Conservation (phyloP, 2,888 invertebrate genomes). For the Philhelius pedissequus region DNA sequence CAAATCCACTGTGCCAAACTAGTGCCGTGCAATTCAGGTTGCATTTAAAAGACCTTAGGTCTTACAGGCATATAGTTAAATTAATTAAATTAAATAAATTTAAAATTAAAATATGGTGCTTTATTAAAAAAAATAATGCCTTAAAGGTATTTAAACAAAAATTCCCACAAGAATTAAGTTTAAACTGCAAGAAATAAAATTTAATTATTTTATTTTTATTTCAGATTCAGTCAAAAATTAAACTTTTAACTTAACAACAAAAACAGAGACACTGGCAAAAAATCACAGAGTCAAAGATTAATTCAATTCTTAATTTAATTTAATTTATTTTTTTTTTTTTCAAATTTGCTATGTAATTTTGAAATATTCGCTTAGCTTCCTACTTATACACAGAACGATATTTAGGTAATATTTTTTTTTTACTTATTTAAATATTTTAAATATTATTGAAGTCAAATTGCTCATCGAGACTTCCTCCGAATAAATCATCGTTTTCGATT, state of each 20-base stretch:
- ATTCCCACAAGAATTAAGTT: neutral
- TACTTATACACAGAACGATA: neutral
- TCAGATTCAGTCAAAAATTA: constrained; percentile 59
- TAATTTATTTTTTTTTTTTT: neutral
- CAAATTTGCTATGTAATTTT: neutral
- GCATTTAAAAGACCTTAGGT: too few relatives aligned
- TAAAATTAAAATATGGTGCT: neutral
- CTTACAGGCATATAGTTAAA: too few relatives aligned
- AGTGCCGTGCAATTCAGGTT: too few relatives aligned
- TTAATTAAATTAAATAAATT: too few relatives aligned
- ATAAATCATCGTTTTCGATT: constrained; percentile 20
- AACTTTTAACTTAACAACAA: constrained; percentile 26
- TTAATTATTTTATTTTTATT: constrained; percentile 1
- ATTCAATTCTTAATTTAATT: neutral
- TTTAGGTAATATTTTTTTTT: neutral
- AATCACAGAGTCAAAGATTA: neutral
- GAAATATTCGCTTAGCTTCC: neutral
- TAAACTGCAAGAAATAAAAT: neutral
- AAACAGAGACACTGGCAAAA: neutral
- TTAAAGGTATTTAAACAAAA: neutral
- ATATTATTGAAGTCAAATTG: constrained; percentile 50
- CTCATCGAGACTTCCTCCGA: constrained; percentile 32
- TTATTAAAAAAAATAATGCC: neutral
- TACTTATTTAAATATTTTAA: constrained; percentile 2
- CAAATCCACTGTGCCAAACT: too few relatives aligned